phyloP scores from a whole-genome alignment of 2,888 invertebrate species.

The Schizaphis graminum region DNA sequence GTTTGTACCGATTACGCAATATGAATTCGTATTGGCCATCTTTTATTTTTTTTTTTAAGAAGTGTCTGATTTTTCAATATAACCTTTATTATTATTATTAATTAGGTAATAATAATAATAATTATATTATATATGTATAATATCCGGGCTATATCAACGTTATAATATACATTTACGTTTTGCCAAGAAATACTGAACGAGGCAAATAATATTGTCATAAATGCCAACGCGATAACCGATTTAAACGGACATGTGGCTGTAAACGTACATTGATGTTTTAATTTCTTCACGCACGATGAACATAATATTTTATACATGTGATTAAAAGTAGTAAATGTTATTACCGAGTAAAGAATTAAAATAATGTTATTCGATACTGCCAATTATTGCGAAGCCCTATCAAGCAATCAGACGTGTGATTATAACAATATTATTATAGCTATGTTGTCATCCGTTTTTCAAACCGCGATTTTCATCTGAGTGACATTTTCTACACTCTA shows the following conservation, averaged over 20 bases:
- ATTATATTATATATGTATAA: no score
- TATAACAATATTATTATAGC: neutral
- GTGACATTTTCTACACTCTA: neutral
- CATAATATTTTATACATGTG: neutral
- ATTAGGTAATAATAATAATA: no score
- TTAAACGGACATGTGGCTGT: neutral
- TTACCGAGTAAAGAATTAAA: neutral
- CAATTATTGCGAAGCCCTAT: slow-evolving; percentile 11
- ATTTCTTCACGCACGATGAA: neutral
- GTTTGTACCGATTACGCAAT: neutral
- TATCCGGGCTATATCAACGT: no score
- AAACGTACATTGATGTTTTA: neutral
- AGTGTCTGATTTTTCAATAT: no score
- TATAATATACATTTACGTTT: neutral
- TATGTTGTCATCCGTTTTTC: neutral
- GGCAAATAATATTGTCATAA: neutral
- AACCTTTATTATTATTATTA: no score
- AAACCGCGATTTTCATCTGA: neutral
- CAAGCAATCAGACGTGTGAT: neutral
- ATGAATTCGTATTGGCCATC: neutral
- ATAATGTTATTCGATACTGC: slow-evolving; percentile 22
- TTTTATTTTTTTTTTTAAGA: neutral
- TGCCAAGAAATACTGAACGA: neutral
- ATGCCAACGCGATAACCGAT: neutral
- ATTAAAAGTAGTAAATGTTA: neutral